Evolutionary conservation across 92 coral and sea anemone genomes (phyloP).

Genomic region (Epizoanthus illoricatus): DNA sequence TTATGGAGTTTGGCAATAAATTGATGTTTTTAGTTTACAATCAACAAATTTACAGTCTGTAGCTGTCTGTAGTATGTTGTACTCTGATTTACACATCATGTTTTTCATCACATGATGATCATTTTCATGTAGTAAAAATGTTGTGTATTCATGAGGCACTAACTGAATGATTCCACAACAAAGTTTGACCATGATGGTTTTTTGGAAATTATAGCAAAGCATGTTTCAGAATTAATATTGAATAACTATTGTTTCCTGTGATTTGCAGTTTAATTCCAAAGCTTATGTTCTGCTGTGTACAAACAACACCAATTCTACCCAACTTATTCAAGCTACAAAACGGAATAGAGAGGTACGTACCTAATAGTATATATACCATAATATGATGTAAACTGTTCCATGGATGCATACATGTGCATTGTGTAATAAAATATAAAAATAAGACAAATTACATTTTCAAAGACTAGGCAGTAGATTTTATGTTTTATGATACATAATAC

Average conservation of each 20-base stretch:
- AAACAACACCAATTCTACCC: constrained; percentile 40
- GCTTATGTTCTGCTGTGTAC: constrained; percentile 69
- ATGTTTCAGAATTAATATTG: background rate
- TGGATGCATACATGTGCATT: too few relatives aligned
- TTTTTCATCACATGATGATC: too few relatives aligned
- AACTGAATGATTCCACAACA: background rate
- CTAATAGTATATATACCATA: background rate
- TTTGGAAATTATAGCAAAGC: background rate
- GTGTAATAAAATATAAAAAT: background rate
- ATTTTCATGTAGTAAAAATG: too few relatives aligned
- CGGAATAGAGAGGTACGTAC: constrained; percentile 77
- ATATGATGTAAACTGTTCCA: background rate
- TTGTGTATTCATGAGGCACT: too few relatives aligned
- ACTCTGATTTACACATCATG: too few relatives aligned
- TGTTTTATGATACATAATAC: too few relatives aligned
- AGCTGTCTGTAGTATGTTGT: too few relatives aligned
- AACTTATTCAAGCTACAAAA: constrained; percentile 87
- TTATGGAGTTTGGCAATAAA: too few relatives aligned
- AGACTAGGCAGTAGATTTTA: too few relatives aligned
- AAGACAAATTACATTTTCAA: background rate
- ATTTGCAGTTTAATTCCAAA: constrained; percentile 67
- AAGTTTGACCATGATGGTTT: background rate
- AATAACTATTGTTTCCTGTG: background rate
- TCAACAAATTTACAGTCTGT: too few relatives aligned
- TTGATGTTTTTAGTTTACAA: too few relatives aligned